Conservation (phyloP, 2,797 vertebrate species). For the Gymnothorax reevesii region DNA sequence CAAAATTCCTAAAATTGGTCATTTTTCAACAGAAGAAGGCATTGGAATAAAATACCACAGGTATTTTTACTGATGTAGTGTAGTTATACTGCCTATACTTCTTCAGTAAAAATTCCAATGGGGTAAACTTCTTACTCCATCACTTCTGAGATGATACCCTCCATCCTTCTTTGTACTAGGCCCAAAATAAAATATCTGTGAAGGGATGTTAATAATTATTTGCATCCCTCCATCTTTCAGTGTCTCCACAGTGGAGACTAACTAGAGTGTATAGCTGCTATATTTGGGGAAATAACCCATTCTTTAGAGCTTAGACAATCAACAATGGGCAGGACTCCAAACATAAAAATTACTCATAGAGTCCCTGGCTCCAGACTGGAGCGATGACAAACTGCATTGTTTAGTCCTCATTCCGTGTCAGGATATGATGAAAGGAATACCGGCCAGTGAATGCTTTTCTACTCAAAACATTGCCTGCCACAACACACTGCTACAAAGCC, state of each 20-base stretch:
- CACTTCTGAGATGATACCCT: neutral
- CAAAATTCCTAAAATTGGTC: neutral
- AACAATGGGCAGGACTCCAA: neutral
- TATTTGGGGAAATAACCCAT: conserved; percentile 13
- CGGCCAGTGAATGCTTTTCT: neutral
- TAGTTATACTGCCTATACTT: neutral
- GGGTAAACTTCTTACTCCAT: neutral
- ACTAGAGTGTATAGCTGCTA: neutral
- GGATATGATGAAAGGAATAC: neutral
- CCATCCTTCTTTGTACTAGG: conserved; percentile 11
- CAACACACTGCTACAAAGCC: neutral
- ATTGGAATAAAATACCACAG: neutral
- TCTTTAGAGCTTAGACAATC: conserved; percentile 14
- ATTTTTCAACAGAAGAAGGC: neutral
- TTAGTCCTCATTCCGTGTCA: neutral
- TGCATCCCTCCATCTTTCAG: neutral
- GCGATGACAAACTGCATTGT: neutral
- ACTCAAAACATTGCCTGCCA: neutral
- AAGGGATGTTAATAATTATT: neutral
- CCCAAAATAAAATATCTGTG: neutral
- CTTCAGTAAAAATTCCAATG: neutral
- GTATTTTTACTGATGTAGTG: too few species aligned
- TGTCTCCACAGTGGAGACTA: neutral
- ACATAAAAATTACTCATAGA: neutral
- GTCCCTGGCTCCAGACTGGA: neutral